Evolutionary conservation across 2,797 vertebrate species (phyloP), one percentile per base, ranked within the genome.

Genomic region (Acanthurus leucopareius): DNA sequence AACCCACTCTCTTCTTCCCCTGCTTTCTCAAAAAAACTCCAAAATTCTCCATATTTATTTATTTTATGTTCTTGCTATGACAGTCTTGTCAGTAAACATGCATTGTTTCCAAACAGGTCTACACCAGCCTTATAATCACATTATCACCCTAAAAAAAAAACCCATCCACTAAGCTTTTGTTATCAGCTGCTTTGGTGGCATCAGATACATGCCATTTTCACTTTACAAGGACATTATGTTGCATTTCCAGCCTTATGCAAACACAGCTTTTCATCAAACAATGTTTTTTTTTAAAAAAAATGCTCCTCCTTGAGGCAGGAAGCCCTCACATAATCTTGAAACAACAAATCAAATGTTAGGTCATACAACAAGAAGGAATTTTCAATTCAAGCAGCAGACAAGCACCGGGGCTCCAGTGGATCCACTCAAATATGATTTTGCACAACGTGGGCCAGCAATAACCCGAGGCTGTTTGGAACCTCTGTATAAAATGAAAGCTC

Each of bases 391-490:
- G 75, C 75, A 52, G 80, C 38, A 58, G 77, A 76, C 47, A 62
- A 75, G 71, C 61, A 20, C 65, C 17, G 3, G 66, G 15, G 60
- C 77, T 80, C 71, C 78, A 47, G 73, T 59, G 75, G 52, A 89
- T 87, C 75, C 64, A 85, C 86, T 90, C 87, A 88, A 88, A 92
- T 89, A 78, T 90, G 83, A 92, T 90, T 93, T 87, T 87, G 77
- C 82, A 83, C 85, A 65, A 86, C 79, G 47, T 69, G 58, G 75
- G 81, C 87, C 86, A 83, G 83, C 84, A 77, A 86, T 86, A 88
- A 77, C 90, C 90, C 7, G 48, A 44, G 89, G 89, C 89, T 79
- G 69, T 87, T 87, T 83, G 84, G 80, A 86, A 67, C 76, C 88
- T 73, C 73, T 51, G 78, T 83, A 71, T 83, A 64, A 88, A 89